These are phyloP conservation scores for Hyposoter didymator DNA, from an alignment of 2,888 invertebrate species.

Conservation along the genomic window DNA sequence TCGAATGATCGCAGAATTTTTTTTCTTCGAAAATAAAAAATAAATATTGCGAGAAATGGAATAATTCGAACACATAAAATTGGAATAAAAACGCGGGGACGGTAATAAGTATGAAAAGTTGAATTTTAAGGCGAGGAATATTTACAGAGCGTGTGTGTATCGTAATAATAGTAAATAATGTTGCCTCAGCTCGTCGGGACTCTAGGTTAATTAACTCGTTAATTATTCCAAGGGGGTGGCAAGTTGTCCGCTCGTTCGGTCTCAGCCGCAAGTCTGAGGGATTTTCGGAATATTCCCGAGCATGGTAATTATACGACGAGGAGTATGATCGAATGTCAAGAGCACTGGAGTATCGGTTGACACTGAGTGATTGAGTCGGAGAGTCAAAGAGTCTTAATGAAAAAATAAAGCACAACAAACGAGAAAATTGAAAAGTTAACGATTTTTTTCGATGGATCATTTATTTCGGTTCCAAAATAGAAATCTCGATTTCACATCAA, in stretches of 20 bases:
- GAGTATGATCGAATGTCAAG: slow-evolving; percentile 9
- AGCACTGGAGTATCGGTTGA: neutral
- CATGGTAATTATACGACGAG: slow-evolving; percentile 17
- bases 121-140: neutral
- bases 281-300: slow-evolving; percentile 8
- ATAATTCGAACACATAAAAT: neutral
- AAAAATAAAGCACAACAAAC: neutral
- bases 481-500: neutral
- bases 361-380: neutral
- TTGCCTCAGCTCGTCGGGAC: neutral
- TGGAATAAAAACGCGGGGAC: neutral
- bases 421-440: neutral
- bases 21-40: neutral
- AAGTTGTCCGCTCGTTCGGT: neutral
- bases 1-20: neutral
- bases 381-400: neutral
- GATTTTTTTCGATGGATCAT: neutral
- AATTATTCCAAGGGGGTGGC: slow-evolving; percentile 47
- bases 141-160: neutral
- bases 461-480: neutral
- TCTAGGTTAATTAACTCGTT: slow-evolving; percentile 58
- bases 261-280: neutral
- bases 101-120: neutral
- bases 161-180: slow-evolving; percentile 14
- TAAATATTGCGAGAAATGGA: neutral